Evolutionary conservation across 1,140 invertebrate species (phyloP), one percentile per base, ranked within the genome.

Genomic region (Drosophila rhopaloa): DNA sequence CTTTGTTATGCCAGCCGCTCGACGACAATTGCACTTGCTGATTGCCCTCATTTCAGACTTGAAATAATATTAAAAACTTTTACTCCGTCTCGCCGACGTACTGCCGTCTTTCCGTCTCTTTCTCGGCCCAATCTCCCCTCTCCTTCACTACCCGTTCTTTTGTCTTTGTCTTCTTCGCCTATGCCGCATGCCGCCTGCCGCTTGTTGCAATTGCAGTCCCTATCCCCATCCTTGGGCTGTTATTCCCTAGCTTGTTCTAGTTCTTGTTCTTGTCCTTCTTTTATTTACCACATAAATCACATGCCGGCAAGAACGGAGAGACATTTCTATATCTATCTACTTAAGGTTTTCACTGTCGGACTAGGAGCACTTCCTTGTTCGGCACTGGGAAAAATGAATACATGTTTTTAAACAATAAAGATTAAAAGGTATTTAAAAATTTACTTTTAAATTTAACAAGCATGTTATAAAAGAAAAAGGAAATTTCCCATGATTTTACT

Each of bases 11-110:
- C 80, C 88, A 84, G 84, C 85, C 77, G 81, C 74, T 89, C 77
- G 61, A 66, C 77, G 85, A 89, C 84, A 89, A 89, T 89, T 89
- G 84, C 74, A 67, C 84, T 71, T 79, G 80, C 80, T 89, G 84
- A 89, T 89, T 89, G 84, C 84, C 84, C 84, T 89, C 84, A 89
- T 89, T 89, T 84, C 84, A 89, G 77, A 81, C 84, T 84, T 90
- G 84, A 89, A 89, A 89, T 89, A 89, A 89, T 89, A 89, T 89
- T 89, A 89, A 84, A 88, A 89, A 89, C 57, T 89, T 89, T 89
- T 84, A 78, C 81, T 84, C 72, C 55, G 57, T 62, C 67, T 78
- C 72, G 51, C 51, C 65, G 29, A 14, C 48, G 48, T 51, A 35
- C 48, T 71, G 40, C 70, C 32, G 50, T 74, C 50, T 35, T 44